phyloP scores from a whole-genome alignment of 2,888 invertebrate genomes.

The Ormyrus labotus region DNA sequence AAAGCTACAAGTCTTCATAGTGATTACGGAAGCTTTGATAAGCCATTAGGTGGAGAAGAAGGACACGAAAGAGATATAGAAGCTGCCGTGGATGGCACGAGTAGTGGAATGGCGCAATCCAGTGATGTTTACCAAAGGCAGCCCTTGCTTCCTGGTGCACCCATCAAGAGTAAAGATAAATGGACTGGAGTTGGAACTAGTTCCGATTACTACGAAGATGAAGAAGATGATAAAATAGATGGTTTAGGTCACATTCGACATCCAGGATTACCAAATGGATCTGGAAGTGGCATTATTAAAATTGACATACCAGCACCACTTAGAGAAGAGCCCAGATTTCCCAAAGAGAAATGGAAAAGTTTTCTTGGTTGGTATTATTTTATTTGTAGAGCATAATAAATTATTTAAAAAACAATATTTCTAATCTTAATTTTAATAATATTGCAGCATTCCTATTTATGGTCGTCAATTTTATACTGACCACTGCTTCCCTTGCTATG shows the following conservation, averaged over 20 bases:
- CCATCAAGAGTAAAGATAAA: conserved; percentile 76
- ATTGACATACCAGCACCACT: conserved; percentile 82
- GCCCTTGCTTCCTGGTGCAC: conserved; percentile 77
- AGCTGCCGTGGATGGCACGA: conserved; percentile 74
- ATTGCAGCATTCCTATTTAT: conserved; percentile 81
- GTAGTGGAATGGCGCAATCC: conserved; percentile 74
- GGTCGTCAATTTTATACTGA: conserved; percentile 81
- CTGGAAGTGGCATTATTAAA: conserved; percentile 78
- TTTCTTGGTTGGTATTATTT: conserved; percentile 76
- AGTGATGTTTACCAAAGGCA: conserved; percentile 80
- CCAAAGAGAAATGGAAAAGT: conserved; percentile 91
- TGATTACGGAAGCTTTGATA: conserved; percentile 81
- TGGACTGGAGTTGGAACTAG: conserved; percentile 75
- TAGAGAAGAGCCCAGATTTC: conserved; percentile 86
- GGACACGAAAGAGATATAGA: conserved; percentile 74
- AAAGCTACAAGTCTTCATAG: conserved; percentile 78
- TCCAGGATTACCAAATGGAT: conserved; percentile 71
- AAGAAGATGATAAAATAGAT: conserved; percentile 76
- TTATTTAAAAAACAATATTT: not conserved
- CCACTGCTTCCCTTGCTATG: conserved; percentile 86
- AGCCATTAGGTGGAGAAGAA: conserved; percentile 71
- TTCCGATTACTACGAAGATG: conserved; percentile 76
- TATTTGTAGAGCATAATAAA: not conserved
- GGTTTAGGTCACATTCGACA: conserved; percentile 68
- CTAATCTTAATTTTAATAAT: not conserved